phyloP scores from a whole-genome alignment of 2,113 vertebrate genomes.

The Pluvialis apricaria region DNA sequence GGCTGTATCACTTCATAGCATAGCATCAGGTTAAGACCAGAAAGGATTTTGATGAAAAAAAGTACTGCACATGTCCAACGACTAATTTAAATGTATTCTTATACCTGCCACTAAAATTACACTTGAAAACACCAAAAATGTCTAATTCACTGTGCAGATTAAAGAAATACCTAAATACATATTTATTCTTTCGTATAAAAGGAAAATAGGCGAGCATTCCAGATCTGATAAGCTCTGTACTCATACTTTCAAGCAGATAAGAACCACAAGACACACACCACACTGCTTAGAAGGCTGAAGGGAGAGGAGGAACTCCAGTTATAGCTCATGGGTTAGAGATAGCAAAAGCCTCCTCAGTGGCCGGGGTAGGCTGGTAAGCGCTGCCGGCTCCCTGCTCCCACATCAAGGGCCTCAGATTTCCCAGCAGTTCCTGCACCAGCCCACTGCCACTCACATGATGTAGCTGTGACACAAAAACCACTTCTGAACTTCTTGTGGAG shows the following conservation, averaged over 20 bases:
- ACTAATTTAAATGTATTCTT: background rate
- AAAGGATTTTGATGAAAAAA: background rate
- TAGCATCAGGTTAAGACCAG: background rate
- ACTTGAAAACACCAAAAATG: background rate
- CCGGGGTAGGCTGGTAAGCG: background rate
- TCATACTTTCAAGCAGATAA: conserved; percentile 29
- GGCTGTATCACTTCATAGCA: background rate
- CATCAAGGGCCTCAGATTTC: conserved; percentile 4
- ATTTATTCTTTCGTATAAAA: background rate
- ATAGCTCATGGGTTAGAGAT: background rate
- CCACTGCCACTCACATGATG: background rate
- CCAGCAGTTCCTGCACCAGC: background rate
- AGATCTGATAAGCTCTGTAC: conserved; percentile 43
- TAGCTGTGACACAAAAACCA: background rate
- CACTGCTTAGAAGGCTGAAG: background rate
- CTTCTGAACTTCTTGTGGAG: background rate
- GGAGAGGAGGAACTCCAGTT: background rate
- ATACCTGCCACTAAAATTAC: background rate
- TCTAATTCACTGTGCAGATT: background rate
- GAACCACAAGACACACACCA: conserved; percentile 34
- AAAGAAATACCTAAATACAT: conserved; percentile 6
- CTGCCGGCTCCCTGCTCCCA: background rate
- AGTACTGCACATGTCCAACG: background rate
- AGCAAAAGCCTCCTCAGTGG: conserved; percentile 13
- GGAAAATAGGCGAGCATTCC: background rate